Evolutionary conservation across 2,888 invertebrate genomes (phyloP).

Genomic region (Camponotus fellah): DNA sequence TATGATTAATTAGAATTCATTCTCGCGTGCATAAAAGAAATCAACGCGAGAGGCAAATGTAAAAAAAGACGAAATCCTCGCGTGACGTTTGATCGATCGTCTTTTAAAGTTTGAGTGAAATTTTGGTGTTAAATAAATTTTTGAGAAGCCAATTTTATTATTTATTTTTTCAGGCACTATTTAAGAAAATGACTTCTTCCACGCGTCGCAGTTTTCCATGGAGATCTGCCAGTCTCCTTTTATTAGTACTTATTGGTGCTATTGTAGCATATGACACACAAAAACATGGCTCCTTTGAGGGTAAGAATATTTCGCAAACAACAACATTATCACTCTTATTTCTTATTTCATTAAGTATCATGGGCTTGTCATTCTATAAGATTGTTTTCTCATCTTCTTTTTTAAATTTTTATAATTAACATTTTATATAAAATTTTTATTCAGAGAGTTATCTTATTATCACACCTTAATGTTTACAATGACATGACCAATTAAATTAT

Average conservation of each 20-base stretch:
- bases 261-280: constrained; percentile 90
- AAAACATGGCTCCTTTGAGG: constrained; percentile 90
- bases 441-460: not conserved
- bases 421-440: not conserved
- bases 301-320: constrained; percentile 85
- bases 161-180: constrained; percentile 83
- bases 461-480: not conserved
- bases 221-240: constrained; percentile 89
- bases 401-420: not conserved
- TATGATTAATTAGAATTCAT: not conserved
- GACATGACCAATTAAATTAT: not conserved
- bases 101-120: not conserved
- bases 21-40: not conserved
- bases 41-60: not conserved
- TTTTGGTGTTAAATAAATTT: not conserved
- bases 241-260: constrained; percentile 88
- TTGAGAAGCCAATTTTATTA: not conserved
- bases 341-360: constrained; percentile 9
- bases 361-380: not conserved
- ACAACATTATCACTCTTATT: constrained; percentile 6
- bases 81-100: not conserved
- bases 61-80: not conserved
- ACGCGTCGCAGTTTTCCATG: constrained; percentile 88
- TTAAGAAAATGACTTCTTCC: constrained; percentile 86
- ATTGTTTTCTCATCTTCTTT: constrained; percentile 6